Conservation (phyloP, 2,113 vertebrate species). For the Ploceus nigricollis region DNA sequence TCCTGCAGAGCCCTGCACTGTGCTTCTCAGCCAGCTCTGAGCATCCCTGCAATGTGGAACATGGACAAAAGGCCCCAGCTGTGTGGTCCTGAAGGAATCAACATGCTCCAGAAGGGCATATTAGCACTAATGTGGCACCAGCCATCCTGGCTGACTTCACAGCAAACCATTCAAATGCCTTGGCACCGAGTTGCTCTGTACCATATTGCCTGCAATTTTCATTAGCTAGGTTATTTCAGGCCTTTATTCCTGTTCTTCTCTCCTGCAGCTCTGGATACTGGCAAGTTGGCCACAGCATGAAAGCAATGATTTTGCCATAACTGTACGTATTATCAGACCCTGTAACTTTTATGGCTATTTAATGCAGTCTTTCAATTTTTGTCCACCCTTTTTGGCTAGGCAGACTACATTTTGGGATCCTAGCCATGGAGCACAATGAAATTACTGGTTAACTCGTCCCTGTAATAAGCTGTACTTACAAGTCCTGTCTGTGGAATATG, state of each 20-base stretch:
- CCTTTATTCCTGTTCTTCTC: background rate
- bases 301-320: conserved; percentile 33
- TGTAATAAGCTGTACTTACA: conserved; percentile 29
- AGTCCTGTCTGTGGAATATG: conserved; percentile 7
- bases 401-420: conserved; percentile 1
- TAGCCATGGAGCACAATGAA: background rate
- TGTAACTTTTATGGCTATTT: conserved; percentile 23
- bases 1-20: background rate
- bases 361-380: background rate
- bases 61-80: background rate
- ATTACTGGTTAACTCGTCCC: background rate
- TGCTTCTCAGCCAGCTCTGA: background rate
- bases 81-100: conserved; percentile 23
- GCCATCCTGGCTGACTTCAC: background rate
- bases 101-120: background rate
- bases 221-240: conserved; percentile 35
- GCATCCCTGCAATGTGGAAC: background rate
- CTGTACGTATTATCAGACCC: background rate
- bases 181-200: background rate
- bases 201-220: conserved; percentile 14
- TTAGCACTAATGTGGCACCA: conserved; percentile 25
- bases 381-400: conserved; percentile 8
- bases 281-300: background rate
- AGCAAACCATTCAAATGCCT: conserved; percentile 28
- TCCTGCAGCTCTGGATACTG: background rate